A percentile compares a stretch with the other conserved stretches of the same genome.
Evolutionary conservation across 2,113 vertebrate genomes (phyloP).

Genomic region (Puma concolor): DNA sequence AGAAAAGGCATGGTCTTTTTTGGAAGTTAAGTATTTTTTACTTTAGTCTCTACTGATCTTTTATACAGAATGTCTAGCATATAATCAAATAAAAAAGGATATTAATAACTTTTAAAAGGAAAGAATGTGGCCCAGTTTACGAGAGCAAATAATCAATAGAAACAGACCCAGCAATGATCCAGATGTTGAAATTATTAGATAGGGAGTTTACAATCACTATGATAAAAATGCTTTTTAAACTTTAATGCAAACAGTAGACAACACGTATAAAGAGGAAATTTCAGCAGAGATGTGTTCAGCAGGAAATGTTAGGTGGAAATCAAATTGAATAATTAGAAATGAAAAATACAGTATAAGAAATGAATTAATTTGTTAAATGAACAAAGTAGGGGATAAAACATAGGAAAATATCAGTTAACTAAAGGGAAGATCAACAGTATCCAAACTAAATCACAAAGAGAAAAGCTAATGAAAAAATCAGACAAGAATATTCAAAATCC

Average conservation of each 20-base stretch:
- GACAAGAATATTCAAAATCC: background rate
- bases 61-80: background rate
- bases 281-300: background rate
- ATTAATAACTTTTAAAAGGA: background rate
- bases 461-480: background rate
- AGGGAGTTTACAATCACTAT: background rate
- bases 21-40: background rate
- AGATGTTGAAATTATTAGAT: slow-evolving; percentile 25
- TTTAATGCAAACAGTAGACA: background rate
- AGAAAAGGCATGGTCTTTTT: background rate
- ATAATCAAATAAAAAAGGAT: background rate
- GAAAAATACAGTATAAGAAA: background rate
- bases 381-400: background rate
- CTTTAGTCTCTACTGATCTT: background rate
- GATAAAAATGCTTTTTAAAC: background rate
- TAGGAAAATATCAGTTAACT: background rate
- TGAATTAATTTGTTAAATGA: background rate
- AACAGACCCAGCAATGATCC: background rate
- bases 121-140: background rate
- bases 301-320: background rate
- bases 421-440: background rate
- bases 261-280: background rate
- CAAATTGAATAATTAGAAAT: background rate
- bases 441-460: background rate
- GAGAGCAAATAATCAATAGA: background rate